Evolutionary conservation across 2,113 vertebrate species (phyloP).

Genomic region (Crocuta crocuta): DNA sequence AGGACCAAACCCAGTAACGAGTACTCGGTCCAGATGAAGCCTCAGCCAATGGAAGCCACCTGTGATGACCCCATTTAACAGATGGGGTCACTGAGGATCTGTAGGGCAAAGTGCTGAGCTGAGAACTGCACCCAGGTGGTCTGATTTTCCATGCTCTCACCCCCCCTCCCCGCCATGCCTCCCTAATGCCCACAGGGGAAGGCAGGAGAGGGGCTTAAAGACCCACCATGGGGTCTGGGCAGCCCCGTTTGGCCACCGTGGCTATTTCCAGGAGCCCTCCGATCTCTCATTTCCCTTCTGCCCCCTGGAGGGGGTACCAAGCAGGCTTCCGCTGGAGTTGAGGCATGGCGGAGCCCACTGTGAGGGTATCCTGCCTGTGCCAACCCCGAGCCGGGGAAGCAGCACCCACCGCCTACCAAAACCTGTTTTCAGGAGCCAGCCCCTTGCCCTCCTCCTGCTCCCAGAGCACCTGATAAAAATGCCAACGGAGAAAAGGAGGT

Average conservation of each 20-base stretch:
- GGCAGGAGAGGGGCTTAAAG: not conserved
- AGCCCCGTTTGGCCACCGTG: not conserved
- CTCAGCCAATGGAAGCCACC: accelerated
- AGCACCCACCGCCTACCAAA: not conserved
- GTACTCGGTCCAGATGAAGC: not conserved
- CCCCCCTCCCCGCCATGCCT: not conserved
- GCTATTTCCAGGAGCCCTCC: not conserved
- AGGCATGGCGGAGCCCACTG: accelerated
- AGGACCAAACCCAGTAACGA: not conserved
- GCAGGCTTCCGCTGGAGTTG: not conserved
- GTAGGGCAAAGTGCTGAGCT: not conserved
- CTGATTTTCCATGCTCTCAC: not conserved
- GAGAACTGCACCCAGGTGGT: not conserved
- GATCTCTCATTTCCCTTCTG: not conserved
- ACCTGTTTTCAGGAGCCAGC: not conserved
- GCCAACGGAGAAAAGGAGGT: not conserved
- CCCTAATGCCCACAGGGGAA: accelerated
- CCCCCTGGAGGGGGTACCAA: accelerated
- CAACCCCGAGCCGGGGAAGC: not conserved
- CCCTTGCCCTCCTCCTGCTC: not conserved
- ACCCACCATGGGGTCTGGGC: not conserved
- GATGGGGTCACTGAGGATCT: not conserved
- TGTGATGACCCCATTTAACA: not conserved
- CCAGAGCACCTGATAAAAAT: not conserved
- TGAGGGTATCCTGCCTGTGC: not conserved